Base-by-base conservation (phyloP, 2,888 invertebrate genomes). In the Pandemis corylana region DNA sequence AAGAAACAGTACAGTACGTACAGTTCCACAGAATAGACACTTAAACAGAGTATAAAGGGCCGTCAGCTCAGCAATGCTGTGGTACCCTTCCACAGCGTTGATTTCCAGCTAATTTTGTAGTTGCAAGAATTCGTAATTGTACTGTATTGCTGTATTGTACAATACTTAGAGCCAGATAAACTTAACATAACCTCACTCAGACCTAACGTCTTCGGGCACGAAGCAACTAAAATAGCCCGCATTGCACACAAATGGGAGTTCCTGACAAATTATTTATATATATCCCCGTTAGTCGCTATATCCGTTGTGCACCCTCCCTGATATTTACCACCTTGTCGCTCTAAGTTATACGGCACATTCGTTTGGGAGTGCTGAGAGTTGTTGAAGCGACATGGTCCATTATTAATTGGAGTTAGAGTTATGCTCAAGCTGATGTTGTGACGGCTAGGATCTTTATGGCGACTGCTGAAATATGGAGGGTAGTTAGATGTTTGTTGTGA, bases 231-330 rank as follows among this genome's bases (percentile, higher is more conserved):
- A 84, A 84, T 85, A 86, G 59, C 72, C 68, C 71, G 78, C 83
- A 82, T 83, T 85, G 83, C 83, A 81, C 79, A 85, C 89, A 88
- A 87, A 88, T 88, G 87, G 91, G 88, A 92, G 93, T 93, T 94
- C 93, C 93, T 93, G 92, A 93, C 91, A 90, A 89, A 92, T 91
- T 92, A 92, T 93, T 90, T 93, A 90, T 92, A 90, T 88, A 89
- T 87, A 88, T 89, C 89, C 86, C 88, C 84, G 85, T 87, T 85
- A 85, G 87, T 86, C 83, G 80, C 82, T 84, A 87, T 90, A 88
- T 91, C 89, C 89, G 89, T 82, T 80, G 72, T 79, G 74, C 75
- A 75, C 79, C 75, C 80, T 75, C 75, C 44, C 76, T 74, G 66
- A 68, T 76, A 80, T 77, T 80, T 79, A 77, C 81, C 53, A 66